Base-by-base conservation (phyloP, 2,888 invertebrate species). In the Syrphus vitripennis region DNA sequence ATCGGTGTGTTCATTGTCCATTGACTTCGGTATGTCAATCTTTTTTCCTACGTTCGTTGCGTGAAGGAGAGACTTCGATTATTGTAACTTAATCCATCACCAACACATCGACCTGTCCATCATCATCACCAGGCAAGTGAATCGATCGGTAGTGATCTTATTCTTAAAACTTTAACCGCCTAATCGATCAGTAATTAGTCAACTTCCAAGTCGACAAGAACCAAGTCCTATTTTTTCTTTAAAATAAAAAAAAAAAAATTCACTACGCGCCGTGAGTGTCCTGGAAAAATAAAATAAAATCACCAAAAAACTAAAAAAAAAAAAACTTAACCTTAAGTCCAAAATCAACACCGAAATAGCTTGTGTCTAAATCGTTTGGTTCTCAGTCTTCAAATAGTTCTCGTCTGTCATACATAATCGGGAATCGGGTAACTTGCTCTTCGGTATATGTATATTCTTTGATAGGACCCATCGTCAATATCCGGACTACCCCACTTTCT, bases 401-500 rank as follows among this genome's bases (percentile, higher is more conserved):
- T 69, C 57, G 70, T 74, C 70, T 75, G 55, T 45, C 37, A 55
- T 37, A 53, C 31, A 61, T 21, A 31, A 48, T 31, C 45, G 63
- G 61, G 65, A 57, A 45, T 59, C 34, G 16, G 19, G 63, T 55
- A 59, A 34, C 24, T 12, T 48, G 16, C 50, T 71, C 24, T 21
- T 65, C 37, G 57, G 34, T 53, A 59, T 34, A 34, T 6, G 29
- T 4, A 6, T 34, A 3, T 34, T 72, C 55, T 50, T 72, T 72
- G 63, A 26, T 34, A 19, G 34, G n/a, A 69, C 5, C 50, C 55
- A 50, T 48, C 57, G 21, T n/a, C 14, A 61, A 42, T 59, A 50
- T 63, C 69, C 74, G 82, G 74, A 82, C 86, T 82, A 86, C 86
- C 81, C 82, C 82, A 86, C 77, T 77, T 72, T 29, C 40, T 74